phyloP scores from a whole-genome alignment of 1,140 invertebrate species.

The Ptiloglossa arizonensis region DNA sequence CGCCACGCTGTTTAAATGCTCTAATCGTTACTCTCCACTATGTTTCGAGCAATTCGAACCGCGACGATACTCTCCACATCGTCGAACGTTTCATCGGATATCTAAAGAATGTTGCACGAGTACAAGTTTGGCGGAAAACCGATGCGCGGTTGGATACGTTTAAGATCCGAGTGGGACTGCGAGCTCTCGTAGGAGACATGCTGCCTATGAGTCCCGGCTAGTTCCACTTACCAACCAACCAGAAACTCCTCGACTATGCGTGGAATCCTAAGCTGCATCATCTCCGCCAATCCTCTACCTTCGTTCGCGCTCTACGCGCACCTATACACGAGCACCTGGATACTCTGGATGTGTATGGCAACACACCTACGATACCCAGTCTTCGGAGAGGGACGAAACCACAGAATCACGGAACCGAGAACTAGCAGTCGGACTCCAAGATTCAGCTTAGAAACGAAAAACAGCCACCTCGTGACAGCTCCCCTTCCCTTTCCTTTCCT shows the following conservation, averaged over 20 bases:
- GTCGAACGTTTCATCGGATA: neutral
- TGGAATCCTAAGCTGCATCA: constrained; percentile 78
- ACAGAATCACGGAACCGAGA: neutral
- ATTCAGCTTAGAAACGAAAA: neutral
- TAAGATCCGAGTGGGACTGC: constrained; percentile 79
- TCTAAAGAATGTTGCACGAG: neutral
- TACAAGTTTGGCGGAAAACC: neutral
- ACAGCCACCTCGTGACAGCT: no score
- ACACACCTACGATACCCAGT: neutral
- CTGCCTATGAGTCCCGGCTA: constrained; percentile 82
- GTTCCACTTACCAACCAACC: constrained; percentile 82
- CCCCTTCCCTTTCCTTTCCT: neutral
- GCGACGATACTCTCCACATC: constrained; percentile 30
- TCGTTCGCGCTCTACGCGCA: constrained; percentile 54
- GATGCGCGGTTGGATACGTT: constrained; percentile 63
- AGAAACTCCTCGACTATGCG: constrained; percentile 79
- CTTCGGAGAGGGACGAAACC: neutral
- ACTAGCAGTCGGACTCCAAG: neutral
- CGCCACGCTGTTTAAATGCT: no score
- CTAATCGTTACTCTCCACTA: neutral
- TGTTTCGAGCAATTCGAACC: constrained; percentile 28
- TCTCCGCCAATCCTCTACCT: constrained; percentile 76
- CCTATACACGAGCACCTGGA: constrained; percentile 35
- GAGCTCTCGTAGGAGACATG: constrained; percentile 80
- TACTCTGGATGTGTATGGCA: neutral